Evolutionary conservation across 2,888 invertebrate genomes (phyloP), one percentile per base, ranked within the genome.

Genomic region (Eumacrocentrus americanus): DNA sequence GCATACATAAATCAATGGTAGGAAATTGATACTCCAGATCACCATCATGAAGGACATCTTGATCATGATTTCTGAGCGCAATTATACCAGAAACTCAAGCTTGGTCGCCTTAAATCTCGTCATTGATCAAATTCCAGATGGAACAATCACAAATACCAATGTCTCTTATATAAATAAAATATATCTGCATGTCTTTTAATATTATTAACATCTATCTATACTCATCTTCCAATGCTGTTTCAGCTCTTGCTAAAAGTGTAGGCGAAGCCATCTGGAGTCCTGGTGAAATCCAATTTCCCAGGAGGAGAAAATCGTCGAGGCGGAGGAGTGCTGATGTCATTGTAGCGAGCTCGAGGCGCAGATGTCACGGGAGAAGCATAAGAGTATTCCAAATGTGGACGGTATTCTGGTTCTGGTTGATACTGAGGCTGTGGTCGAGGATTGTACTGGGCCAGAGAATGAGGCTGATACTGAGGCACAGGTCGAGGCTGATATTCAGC

Each of bases 221-320:
- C 7, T 46, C 2, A 44, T 29, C 29, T 18, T n/a, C 16, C 3
- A n/a, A 29, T 7, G 16, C 23, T 51, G 7, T 34, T 50, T 78
- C 80, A 84, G 67, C 83, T 83, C 79, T 88, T 91, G 83, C 89
- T 91, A 85, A 92, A 92, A 68, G 89, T 91, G 83, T 92, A 94
- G 73, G 91, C 91, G 84, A 89, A 94, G 74, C 94, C 94, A 76
- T 94, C 94, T 38, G 93, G 93, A 61, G 91, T 92, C 77, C 94
- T 86, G 84, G 92, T 93, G 70, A 94, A 84, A 70, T 89, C 90
- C 73, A 94, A 86, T 81, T 93, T 92, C 69, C 94, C 94, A 25
- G 93, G 92, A 54, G 92, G 92, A 79, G 89, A 90, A 84, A 91
- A 92, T 71, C 89, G 86, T 73, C 87, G 86, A 16, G 92, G 90